Evolutionary conservation across 92 coral and sea anemone species (phyloP).

Genomic region (Paragorgia papillata): DNA sequence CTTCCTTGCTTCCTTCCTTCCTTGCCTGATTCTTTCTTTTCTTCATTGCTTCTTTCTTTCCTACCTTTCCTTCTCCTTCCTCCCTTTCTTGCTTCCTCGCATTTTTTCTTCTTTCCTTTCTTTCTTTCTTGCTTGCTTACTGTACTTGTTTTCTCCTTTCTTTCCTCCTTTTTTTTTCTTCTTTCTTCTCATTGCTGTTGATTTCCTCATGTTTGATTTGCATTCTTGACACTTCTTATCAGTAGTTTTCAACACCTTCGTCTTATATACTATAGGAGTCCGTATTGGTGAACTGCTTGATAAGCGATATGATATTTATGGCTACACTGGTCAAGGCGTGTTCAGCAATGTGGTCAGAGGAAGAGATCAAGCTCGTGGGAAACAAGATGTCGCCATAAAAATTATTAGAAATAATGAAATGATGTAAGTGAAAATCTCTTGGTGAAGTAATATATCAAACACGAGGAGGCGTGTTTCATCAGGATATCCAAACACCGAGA

Average conservation of each 20-base stretch:
- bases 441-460: no score
- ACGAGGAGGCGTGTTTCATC: no score
- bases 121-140: background rate
- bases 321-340: conserved; percentile 97
- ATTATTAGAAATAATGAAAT: conserved; percentile 97
- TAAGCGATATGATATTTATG: conserved; percentile 93
- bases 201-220: no score
- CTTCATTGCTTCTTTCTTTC: no score
- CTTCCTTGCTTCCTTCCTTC: no score
- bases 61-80: no score
- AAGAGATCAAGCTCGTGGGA: conserved; percentile 90
- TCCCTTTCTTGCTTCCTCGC: no score
- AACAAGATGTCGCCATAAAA: conserved; percentile 92
- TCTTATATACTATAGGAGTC: conserved; percentile 63
- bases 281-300: conserved; percentile 92
- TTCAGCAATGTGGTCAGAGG: conserved; percentile 96
- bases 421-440: conserved; percentile 66
- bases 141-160: background rate
- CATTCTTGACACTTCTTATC: background rate
- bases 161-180: no score
- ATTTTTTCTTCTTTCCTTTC: background rate
- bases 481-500: no score
- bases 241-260: background rate
- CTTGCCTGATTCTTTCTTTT: no score
- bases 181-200: no score